Evolutionary conservation across 1,140 invertebrate species (phyloP).

Genomic region (Tetramorium simillimum): DNA sequence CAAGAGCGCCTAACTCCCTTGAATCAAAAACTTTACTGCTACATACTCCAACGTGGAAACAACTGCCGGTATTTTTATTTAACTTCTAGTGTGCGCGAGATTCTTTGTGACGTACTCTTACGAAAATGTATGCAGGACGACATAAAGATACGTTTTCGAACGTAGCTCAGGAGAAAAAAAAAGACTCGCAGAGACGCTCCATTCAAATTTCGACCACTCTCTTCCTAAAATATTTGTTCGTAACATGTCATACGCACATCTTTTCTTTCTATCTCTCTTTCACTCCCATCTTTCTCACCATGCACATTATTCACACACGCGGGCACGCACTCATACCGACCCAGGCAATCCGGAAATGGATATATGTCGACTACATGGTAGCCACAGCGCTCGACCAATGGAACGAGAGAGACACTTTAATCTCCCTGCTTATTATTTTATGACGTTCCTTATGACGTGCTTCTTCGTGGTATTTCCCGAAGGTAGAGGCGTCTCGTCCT

Average conservation of each 20-base stretch:
- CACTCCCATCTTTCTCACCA: constrained; percentile 24
- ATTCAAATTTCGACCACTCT: constrained; percentile 55
- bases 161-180: constrained; percentile 55
- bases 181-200: constrained; percentile 55
- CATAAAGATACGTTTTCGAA: constrained; percentile 52
- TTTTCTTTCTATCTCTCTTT: not conserved
- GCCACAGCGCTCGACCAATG: constrained; percentile 75
- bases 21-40: not conserved
- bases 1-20: not conserved
- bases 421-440: constrained; percentile 63
- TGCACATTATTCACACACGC: constrained; percentile 4
- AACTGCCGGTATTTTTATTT: not conserved
- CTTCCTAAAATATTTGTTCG: constrained; percentile 46
- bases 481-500: constrained; percentile 43
- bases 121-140: constrained; percentile 23
- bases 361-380: constrained; percentile 75
- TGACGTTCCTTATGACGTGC: constrained; percentile 57
- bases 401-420: constrained; percentile 73
- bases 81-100: not conserved
- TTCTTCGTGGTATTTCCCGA: constrained; percentile 65
- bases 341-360: constrained; percentile 63
- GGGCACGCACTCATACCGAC: constrained; percentile 1
- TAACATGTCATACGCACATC: constrained; percentile 3
- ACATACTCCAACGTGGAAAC: not conserved
- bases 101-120: not conserved